These are phyloP conservation scores for Halocynthia aurantium DNA, from an alignment of 23 tunicate genomes.

Conservation along the genomic window DNA sequence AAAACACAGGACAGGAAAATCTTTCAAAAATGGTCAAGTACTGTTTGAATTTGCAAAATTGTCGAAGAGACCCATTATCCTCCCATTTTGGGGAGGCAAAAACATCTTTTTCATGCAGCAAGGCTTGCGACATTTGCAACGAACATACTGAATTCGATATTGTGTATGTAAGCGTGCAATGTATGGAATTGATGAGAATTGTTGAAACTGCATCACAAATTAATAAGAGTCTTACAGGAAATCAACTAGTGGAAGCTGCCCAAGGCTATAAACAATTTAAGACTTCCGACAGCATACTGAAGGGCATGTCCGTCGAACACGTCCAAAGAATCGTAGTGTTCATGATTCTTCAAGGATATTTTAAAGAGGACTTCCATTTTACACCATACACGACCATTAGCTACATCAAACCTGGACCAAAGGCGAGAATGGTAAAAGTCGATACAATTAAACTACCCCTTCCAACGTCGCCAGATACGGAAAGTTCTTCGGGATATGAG, in stretches of 20 bases:
- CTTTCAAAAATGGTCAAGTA: conserved; percentile 47
- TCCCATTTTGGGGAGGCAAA: conserved; percentile 48
- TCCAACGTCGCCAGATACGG: too few relatives aligned
- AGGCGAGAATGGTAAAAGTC: not conserved
- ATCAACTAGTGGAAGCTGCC: conserved; percentile 58
- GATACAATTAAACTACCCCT: too few relatives aligned
- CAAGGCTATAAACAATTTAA: conserved; percentile 55
- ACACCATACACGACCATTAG: conserved; percentile 85
- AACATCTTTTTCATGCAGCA: conserved; percentile 24
- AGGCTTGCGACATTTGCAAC: conserved; percentile 47
- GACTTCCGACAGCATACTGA: conserved; percentile 15
- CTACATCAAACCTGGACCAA: conserved; percentile 58
- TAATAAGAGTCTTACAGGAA: conserved; percentile 43
- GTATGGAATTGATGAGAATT: not conserved
- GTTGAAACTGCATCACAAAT: not conserved
- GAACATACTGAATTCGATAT: not conserved
- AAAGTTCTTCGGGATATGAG: too few relatives aligned
- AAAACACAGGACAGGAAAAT: conserved; percentile 44
- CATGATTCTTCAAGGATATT: conserved; percentile 50
- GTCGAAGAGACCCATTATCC: conserved; percentile 40
- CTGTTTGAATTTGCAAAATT: conserved; percentile 45
- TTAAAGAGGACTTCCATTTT: conserved; percentile 86
- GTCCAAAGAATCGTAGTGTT: conserved; percentile 39
- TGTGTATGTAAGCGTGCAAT: not conserved
- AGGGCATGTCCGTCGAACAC: conserved; percentile 5